Base-by-base conservation (phyloP, 2,797 vertebrate species). In the Tapera naevia region DNA sequence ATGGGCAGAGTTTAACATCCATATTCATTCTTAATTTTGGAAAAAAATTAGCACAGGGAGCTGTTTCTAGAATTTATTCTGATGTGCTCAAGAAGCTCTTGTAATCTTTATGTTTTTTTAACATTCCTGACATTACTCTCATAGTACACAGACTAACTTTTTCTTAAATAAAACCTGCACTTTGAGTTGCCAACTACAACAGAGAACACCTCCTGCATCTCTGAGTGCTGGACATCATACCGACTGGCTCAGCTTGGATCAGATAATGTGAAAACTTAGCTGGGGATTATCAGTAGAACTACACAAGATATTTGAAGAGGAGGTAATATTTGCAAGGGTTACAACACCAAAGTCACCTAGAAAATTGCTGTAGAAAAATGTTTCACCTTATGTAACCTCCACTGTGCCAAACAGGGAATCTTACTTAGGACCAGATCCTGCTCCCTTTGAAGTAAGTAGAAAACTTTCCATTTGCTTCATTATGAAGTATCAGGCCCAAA, bases 241-340 rank as follows among this genome's bases (percentile, higher is more conserved):
- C 73, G 90, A 81, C 57, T 95, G 94, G 94, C 92, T 88, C 61
- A 61, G 69, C 51, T 33, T 88, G 86, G 80, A 95, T 95, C 92
- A 96, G 93, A 94, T 96, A 95, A 74, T 67, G 57, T 92, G 94
- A 84, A 96, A 96, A 92, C 58, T 73, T 91, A 91, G 65, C 74
- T 90, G 75, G 54, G 89, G 76, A 84, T 96, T 97, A 94, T 95
- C 83, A 84, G 67, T 57, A 92, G 65, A 79, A 61, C 66, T 75
- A 60, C 74, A 88, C 60, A 91, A 93, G 80, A 27, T 95, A 93
- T 92, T 86, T 95, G 87, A 86, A 94, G 70, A 91, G 71, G 85
- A 92, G 78, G 70, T 78, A 76, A 72, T 80, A 85, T 88, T 94
- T 96, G 75, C 60, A 92, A 89, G 43, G 69, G 50, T 80, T 92